Conservation (phyloP, 53 echinoderm and acorn worm species). For the Hippasteria phrygiana region DNA sequence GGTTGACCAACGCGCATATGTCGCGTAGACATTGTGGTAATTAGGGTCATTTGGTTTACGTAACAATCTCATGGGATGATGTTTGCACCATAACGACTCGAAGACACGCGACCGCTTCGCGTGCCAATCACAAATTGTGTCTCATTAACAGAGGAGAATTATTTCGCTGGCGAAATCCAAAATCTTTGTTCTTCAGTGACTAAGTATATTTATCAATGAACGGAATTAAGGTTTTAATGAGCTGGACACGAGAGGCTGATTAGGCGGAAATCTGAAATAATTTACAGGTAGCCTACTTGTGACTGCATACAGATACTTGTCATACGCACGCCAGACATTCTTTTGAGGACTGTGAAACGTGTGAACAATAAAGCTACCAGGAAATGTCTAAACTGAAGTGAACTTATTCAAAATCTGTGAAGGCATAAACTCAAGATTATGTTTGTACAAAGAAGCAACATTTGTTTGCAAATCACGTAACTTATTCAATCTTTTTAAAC, state of each 20-base stretch:
- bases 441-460: too few relatives aligned
- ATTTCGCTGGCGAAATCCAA: not conserved
- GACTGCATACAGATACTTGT: too few relatives aligned
- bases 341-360: too few relatives aligned
- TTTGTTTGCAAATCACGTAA: too few relatives aligned
- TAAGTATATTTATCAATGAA: conserved; percentile 26
- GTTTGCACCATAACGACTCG: not conserved
- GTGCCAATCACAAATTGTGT: not conserved
- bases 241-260: not conserved
- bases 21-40: conserved; percentile 19
- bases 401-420: too few relatives aligned
- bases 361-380: too few relatives aligned
- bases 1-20: conserved; percentile 29
- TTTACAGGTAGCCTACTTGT: conserved; percentile 2
- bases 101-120: conserved; percentile 1
- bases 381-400: too few relatives aligned
- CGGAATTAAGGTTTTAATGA: conserved; percentile 1
- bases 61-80: conserved; percentile 31
- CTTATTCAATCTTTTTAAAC: too few relatives aligned
- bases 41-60: conserved; percentile 52
- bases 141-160: not conserved
- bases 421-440: too few relatives aligned
- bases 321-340: too few relatives aligned
- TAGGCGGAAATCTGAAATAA: not conserved
- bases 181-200: conserved; percentile 25